A percentile compares a stretch with the other conserved stretches of the same genome.
These are phyloP conservation scores for cat (Felis catus) DNA, from an alignment of 2,113 vertebrate genomes.

Conservation along the genomic window DNA sequence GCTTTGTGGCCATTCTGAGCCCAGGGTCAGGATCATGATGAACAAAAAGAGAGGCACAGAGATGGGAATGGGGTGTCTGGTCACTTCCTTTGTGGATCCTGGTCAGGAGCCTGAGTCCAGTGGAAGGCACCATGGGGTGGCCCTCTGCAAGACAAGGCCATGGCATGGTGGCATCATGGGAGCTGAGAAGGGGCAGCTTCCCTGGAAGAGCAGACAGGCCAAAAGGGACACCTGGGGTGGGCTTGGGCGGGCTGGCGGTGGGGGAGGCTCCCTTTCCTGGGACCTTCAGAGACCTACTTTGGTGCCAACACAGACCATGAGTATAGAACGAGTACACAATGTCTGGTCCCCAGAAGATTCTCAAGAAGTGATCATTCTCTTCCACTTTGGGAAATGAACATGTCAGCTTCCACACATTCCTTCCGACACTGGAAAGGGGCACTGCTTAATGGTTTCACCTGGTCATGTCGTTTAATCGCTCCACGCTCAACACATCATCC, in stretches of 20 bases:
- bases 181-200: not conserved
- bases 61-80: not conserved
- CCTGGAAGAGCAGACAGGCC: not conserved
- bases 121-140: too few relatives aligned
- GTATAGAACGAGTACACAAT: not conserved
- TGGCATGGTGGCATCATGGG: not conserved
- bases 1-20: not conserved
- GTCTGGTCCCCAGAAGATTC: not conserved
- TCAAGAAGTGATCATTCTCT: not conserved
- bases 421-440: not conserved
- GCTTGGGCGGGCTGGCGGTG: too few relatives aligned
- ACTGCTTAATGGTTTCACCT: not conserved
- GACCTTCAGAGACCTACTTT: not conserved
- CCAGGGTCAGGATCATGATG: not conserved
- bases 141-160: not conserved
- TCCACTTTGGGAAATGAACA: not conserved
- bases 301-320: not conserved
- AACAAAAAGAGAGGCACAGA: not conserved
- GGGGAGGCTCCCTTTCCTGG: not conserved
- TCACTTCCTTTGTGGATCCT: not conserved
- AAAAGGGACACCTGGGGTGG: rapidly evolving
- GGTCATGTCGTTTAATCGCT: not conserved
- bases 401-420: rapidly evolving
- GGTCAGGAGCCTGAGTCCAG: not conserved
- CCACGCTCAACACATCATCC: not conserved